phyloP scores from a whole-genome alignment of 92 coral and sea anemone species.

The Siderastrea radians region DNA sequence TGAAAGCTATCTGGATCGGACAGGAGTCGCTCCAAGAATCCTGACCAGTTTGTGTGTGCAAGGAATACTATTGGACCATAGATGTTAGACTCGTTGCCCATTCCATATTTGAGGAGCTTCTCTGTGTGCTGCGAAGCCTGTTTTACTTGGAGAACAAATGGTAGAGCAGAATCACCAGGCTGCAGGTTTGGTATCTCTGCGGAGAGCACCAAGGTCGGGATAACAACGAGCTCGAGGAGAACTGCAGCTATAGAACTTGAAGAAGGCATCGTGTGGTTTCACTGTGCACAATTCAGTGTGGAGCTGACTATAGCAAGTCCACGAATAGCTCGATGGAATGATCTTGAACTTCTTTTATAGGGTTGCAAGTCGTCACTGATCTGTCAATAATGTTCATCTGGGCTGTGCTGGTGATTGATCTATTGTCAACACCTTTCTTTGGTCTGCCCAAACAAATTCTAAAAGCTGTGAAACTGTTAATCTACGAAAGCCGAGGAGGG shows the following conservation, averaged over 20 bases:
- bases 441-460: too few relatives aligned
- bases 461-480: too few relatives aligned
- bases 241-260: background rate
- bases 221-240: background rate
- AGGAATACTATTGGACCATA: constrained; percentile 81
- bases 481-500: too few relatives aligned
- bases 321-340: too few relatives aligned
- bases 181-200: constrained; percentile 67
- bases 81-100: constrained; percentile 52
- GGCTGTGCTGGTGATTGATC: too few relatives aligned
- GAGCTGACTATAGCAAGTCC: constrained; percentile 2
- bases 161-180: constrained; percentile 89
- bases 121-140: background rate
- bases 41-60: constrained; percentile 88
- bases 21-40: constrained; percentile 82
- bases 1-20: constrained; percentile 69
- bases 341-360: too few relatives aligned
- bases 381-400: too few relatives aligned
- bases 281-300: background rate
- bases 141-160: constrained; percentile 78
- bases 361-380: too few relatives aligned
- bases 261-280: constrained; percentile 1
- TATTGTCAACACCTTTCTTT: too few relatives aligned
- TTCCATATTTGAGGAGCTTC: constrained; percentile 58
- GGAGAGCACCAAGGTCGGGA: background rate